Percentiles rank a stretch among this genome's conserved stretches.
phyloP scores from a whole-genome alignment of 1,140 invertebrate species.

The Pseudobourletiella spinata region DNA sequence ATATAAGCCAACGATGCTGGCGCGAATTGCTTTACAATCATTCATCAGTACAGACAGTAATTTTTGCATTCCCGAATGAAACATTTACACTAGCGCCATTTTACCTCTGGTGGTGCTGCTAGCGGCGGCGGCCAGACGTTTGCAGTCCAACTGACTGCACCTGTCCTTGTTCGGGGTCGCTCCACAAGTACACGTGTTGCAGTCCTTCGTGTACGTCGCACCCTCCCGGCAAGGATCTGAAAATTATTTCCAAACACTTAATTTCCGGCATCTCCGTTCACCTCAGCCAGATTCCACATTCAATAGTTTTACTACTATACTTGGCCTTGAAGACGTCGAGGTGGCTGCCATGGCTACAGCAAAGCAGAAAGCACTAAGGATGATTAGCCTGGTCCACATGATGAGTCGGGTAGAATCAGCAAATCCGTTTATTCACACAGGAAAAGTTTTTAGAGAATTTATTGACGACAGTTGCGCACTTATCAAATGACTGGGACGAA shows the following conservation, averaged over 20 bases:
- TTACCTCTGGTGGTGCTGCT: background rate
- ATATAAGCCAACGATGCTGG: too few relatives aligned
- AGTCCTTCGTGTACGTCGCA: conserved; percentile 34
- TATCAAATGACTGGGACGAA: background rate
- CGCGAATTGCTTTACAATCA: too few relatives aligned
- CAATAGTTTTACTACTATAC: conserved; percentile 13
- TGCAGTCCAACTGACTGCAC: conserved; percentile 31
- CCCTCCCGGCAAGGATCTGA: conserved; percentile 25
- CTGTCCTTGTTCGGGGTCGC: conserved; percentile 25
- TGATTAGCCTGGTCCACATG: background rate
- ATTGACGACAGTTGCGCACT: too few relatives aligned
- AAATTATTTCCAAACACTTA: background rate
- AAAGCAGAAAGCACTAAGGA: background rate
- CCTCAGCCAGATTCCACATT: background rate
- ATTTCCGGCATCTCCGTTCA: background rate
- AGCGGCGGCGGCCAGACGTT: background rate
- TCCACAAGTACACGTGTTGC: conserved; percentile 37
- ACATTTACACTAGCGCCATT: too few relatives aligned
- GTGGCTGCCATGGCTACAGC: background rate
- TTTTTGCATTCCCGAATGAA: too few relatives aligned
- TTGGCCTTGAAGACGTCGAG: conserved; percentile 15
- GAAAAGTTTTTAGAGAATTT: too few relatives aligned
- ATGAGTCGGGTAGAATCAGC: too few relatives aligned
- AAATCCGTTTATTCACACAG: too few relatives aligned
- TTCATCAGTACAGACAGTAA: too few relatives aligned